These are phyloP conservation scores for Chitala chitala DNA, from an alignment of 2,113 vertebrate genomes.

Conservation along the genomic window DNA sequence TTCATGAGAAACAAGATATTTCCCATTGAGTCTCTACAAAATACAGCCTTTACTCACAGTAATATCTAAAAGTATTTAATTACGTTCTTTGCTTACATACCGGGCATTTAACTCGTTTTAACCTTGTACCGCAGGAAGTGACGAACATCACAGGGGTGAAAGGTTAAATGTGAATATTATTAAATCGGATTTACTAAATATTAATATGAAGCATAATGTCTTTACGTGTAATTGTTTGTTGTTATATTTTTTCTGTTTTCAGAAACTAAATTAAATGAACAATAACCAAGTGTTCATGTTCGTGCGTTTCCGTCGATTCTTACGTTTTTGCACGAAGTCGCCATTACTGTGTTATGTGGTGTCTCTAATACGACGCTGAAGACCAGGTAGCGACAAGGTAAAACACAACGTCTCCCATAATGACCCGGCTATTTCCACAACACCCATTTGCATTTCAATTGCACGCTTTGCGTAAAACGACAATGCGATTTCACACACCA, in stretches of 20 bases:
- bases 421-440: background rate
- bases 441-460: background rate
- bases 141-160: conserved; percentile 1
- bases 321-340: conserved; percentile 4
- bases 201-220: background rate
- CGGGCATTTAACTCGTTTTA: background rate
- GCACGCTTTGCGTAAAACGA: background rate
- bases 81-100: background rate
- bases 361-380: conserved; percentile 69
- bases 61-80: no score
- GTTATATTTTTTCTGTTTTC: background rate
- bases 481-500: background rate
- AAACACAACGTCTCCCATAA: conserved; percentile 21
- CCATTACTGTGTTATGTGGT: conserved; percentile 25
- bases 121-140: conserved; percentile 6
- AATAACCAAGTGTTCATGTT: background rate
- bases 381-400: conserved; percentile 72
- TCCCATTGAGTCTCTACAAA: no score
- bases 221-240: background rate
- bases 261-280: background rate
- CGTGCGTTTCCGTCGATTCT: conserved; percentile 1
- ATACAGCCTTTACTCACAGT: no score
- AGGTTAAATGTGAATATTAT: conserved; percentile 4
- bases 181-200: background rate
- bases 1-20: no score